Evolutionary conservation across 2,113 vertebrate species (phyloP).

Genomic region (Austrofundulus limnaeus): DNA sequence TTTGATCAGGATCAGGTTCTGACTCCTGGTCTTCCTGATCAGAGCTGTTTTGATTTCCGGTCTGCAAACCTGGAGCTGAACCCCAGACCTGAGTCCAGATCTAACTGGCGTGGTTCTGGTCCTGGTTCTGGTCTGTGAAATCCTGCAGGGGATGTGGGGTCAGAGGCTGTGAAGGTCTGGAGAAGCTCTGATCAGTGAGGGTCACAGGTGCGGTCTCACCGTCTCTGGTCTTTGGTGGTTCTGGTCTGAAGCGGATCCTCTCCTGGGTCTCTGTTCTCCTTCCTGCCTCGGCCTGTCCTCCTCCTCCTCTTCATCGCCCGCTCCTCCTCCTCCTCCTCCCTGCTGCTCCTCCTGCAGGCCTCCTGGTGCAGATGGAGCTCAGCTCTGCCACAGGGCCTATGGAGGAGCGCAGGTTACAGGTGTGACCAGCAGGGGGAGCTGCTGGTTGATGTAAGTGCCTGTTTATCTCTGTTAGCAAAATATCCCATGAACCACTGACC

Average conservation of each 20-base stretch:
- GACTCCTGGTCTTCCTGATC: slow-evolving; percentile 29
- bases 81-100: too few species aligned
- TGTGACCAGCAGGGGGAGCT: not conserved
- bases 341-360: slow-evolving; percentile 3
- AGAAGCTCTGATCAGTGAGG: not conserved
- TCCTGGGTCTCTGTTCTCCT: slow-evolving; percentile 28
- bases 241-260: not conserved
- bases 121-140: not conserved
- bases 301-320: too few species aligned
- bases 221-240: not conserved
- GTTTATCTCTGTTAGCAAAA: too few species aligned
- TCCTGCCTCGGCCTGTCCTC: not conserved
- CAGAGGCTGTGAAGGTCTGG: not conserved
- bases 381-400: slow-evolving; percentile 24
- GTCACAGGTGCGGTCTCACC: slow-evolving; percentile 2
- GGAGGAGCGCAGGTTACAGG: not conserved
- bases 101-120: not conserved
- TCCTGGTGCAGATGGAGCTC: slow-evolving; percentile 17
- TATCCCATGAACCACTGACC: too few species aligned
- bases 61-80: slow-evolving; percentile 10
- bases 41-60: slow-evolving; percentile 25
- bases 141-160: slow-evolving; percentile 4
- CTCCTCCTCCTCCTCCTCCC: not conserved
- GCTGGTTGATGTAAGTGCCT: too few species aligned
- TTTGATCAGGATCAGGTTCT: not conserved